These are phyloP conservation scores for Drosophila conformis DNA, from an alignment of 2,888 invertebrate species.

Conservation along the genomic window DNA sequence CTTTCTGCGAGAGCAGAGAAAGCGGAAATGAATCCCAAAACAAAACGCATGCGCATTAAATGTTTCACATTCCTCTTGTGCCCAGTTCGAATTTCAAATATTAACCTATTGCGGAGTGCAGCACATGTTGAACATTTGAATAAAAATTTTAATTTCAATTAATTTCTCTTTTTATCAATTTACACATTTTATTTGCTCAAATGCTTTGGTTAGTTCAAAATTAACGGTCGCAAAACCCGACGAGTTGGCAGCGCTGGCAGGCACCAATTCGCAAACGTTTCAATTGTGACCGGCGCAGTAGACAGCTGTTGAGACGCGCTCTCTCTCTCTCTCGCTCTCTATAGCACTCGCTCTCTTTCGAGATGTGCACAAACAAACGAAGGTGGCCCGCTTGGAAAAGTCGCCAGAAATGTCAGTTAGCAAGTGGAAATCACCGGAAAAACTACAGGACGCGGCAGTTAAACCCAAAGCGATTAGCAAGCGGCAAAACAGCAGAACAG, in stretches of 20 bases:
- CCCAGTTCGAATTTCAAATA: background rate
- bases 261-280: constrained; percentile 37
- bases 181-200: background rate
- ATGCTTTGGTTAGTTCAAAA: constrained; percentile 40
- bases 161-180: no score
- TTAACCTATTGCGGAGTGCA: background rate
- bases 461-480: constrained; percentile 41
- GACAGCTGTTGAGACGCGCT: constrained; percentile 40
- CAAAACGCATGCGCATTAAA: constrained; percentile 48
- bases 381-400: constrained; percentile 69
- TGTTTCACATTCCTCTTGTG: constrained; percentile 36
- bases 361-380: constrained; percentile 60
- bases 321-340: background rate
- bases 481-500: constrained; percentile 49
- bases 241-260: constrained; percentile 49
- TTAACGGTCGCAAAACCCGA: constrained; percentile 26
- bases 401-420: constrained; percentile 71
- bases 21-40: constrained; percentile 1
- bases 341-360: constrained; percentile 20
- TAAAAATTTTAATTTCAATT: background rate
- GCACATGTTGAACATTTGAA: background rate
- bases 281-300: constrained; percentile 54
- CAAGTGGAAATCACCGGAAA: constrained; percentile 81
- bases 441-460: constrained; percentile 77
- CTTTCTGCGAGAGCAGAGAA: constrained; percentile 12